Percentiles rank a stretch among this genome's conserved stretches.
Evolutionary conservation across 2,888 invertebrate genomes (phyloP).

Genomic region (Cremastinae sp.): DNA sequence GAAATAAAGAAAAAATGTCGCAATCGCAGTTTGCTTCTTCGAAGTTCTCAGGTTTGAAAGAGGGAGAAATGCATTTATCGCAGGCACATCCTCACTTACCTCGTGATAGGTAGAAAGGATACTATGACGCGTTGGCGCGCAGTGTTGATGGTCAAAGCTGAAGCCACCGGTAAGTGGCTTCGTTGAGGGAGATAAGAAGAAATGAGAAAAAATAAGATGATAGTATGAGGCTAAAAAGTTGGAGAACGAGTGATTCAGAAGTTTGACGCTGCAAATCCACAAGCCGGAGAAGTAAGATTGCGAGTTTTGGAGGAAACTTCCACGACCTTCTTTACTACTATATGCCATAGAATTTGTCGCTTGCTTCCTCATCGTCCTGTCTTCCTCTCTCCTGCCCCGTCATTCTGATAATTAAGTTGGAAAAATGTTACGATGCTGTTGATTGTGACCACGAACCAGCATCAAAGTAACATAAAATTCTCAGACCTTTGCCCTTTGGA

Average conservation of each 20-base stretch:
- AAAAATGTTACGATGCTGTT: slow-evolving; percentile 69
- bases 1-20: too few species aligned
- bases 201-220: slow-evolving; percentile 31
- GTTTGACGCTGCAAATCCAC: slow-evolving; percentile 50
- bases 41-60: too few species aligned
- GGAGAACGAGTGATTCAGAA: slow-evolving; percentile 46
- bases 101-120: slow-evolving; percentile 7
- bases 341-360: slow-evolving; percentile 22
- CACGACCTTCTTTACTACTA: slow-evolving; percentile 32
- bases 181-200: slow-evolving; percentile 26
- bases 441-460: slow-evolving; percentile 29
- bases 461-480: slow-evolving; percentile 47
- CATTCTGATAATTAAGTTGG: slow-evolving; percentile 75
- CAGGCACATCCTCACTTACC: too few species aligned
- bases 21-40: too few species aligned
- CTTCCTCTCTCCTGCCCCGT: slow-evolving; percentile 33
- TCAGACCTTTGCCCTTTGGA: slow-evolving; percentile 21
- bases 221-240: slow-evolving; percentile 22
- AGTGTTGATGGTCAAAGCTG: slow-evolving; percentile 23
- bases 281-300: slow-evolving; percentile 39
- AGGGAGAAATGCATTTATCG: background rate
- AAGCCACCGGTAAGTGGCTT: slow-evolving; percentile 1
- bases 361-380: background rate
- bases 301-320: slow-evolving; percentile 43
- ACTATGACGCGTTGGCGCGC: background rate